These are phyloP conservation scores for Odontesthes bonariensis DNA, from an alignment of 2,113 vertebrate genomes.

Conservation along the genomic window DNA sequence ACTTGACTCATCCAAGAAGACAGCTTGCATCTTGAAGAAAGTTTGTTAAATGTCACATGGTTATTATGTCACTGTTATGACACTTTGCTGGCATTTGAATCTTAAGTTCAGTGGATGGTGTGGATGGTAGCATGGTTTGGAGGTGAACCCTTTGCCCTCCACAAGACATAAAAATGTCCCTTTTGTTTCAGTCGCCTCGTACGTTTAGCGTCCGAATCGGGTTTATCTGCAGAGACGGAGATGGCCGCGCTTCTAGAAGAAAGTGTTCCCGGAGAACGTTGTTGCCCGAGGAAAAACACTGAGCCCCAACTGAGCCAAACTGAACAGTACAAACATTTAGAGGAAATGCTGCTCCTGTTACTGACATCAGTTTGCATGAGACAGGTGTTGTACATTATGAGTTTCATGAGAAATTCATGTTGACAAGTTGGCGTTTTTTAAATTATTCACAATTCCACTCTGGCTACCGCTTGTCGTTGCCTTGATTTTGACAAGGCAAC, in stretches of 20 bases:
- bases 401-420: too few relatives aligned
- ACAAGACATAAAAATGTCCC: conserved; percentile 36
- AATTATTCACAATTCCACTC: too few relatives aligned
- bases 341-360: not conserved
- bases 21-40: conserved; percentile 50
- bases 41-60: conserved; percentile 62
- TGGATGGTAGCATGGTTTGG: conserved; percentile 33
- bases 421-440: too few relatives aligned
- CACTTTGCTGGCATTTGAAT: conserved; percentile 63
- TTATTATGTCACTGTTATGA: conserved; percentile 42
- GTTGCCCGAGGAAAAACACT: not conserved
- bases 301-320: not conserved
- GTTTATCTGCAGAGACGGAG: too few relatives aligned
- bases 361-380: not conserved
- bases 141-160: conserved; percentile 25
- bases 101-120: conserved; percentile 38
- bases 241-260: not conserved
- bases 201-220: too few relatives aligned
- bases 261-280: not conserved
- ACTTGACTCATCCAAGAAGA: conserved; percentile 56
- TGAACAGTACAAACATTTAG: not conserved
- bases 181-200: conserved; percentile 15
- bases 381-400: not conserved
- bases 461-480: too few relatives aligned
- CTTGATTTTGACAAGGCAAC: too few relatives aligned